Evolutionary conservation across 1,140 invertebrate genomes (phyloP).

Genomic region (Drosophila guanche): DNA sequence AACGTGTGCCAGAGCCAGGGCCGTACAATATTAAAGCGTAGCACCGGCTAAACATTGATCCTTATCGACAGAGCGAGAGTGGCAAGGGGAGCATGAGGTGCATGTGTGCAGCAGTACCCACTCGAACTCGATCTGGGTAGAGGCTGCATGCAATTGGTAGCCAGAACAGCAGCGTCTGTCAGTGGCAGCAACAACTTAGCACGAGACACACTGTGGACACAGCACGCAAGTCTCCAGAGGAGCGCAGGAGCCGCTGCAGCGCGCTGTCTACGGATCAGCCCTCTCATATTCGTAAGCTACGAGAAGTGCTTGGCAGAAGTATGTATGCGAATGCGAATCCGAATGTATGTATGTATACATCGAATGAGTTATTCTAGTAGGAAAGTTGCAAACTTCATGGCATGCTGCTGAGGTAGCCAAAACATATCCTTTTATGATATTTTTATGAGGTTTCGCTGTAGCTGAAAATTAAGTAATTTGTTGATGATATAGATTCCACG

Average conservation of each 20-base stretch:
- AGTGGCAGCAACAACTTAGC: constrained; percentile 65
- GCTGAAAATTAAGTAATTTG: too few species aligned
- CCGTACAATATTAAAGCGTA: constrained; percentile 68
- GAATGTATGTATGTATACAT: background rate
- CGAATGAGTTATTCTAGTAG: too few species aligned
- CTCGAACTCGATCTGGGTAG: constrained; percentile 3
- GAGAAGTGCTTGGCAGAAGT: too few species aligned
- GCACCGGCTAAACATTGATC: constrained; percentile 72
- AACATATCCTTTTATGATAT: background rate
- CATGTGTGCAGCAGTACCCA: constrained; percentile 22
- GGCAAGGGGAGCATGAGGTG: constrained; percentile 15
- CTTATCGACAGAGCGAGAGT: constrained; percentile 64
- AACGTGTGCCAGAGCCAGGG: constrained; percentile 43
- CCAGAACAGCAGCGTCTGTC: constrained; percentile 55
- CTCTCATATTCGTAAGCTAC: too few species aligned
- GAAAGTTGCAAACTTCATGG: background rate
- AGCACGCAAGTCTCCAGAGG: constrained; percentile 26
- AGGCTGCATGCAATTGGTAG: constrained; percentile 68
- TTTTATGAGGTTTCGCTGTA: too few species aligned
- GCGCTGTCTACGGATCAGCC: too few species aligned
- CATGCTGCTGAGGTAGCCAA: background rate
- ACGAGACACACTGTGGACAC: constrained; percentile 53
- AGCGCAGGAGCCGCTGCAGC: too few species aligned
- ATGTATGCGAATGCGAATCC: too few species aligned
- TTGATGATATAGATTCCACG: too few species aligned